Percentiles rank a stretch among this genome's conserved stretches.
phyloP scores from a whole-genome alignment of 1,140 invertebrate species.

The Drosophila tani region DNA sequence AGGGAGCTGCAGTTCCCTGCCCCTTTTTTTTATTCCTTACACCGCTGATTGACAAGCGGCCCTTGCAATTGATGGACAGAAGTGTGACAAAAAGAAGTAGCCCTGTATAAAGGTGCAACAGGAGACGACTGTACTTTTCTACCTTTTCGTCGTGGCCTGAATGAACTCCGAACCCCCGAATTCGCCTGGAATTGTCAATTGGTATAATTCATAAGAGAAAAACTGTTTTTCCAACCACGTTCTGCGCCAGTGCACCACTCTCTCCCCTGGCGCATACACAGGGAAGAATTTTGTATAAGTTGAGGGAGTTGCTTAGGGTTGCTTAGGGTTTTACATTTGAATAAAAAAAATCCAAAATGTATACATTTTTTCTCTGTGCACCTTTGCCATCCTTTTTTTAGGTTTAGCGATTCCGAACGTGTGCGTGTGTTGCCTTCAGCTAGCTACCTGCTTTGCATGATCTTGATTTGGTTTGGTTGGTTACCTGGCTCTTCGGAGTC shows the following conservation, averaged over 20 bases:
- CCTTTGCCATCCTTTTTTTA: conserved; percentile 35
- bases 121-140: conserved; percentile 73
- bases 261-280: conserved; percentile 26
- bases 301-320: too few species aligned
- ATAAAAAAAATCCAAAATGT: neutral
- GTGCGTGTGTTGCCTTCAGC: conserved; percentile 34
- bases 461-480: conserved; percentile 46
- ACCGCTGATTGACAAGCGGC: conserved; percentile 62
- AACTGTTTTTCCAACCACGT: conserved; percentile 78
- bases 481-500: conserved; percentile 55
- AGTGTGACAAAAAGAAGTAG: conserved; percentile 56
- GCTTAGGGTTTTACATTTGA: neutral
- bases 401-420: conserved; percentile 26
- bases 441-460: conserved; percentile 67
- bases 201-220: conserved; percentile 69
- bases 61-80: conserved; percentile 60
- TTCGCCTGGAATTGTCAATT: conserved; percentile 74
- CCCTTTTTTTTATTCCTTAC: neutral
- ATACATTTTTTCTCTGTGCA: conserved; percentile 2
- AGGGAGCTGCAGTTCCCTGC: conserved; percentile 22
- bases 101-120: conserved; percentile 33
- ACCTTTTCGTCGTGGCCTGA: conserved; percentile 22
- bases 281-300: neutral
- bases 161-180: conserved; percentile 20
- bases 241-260: conserved; percentile 71